Evolutionary conservation across 2,888 invertebrate species (phyloP).

Genomic region (Melanostoma mellinum): DNA sequence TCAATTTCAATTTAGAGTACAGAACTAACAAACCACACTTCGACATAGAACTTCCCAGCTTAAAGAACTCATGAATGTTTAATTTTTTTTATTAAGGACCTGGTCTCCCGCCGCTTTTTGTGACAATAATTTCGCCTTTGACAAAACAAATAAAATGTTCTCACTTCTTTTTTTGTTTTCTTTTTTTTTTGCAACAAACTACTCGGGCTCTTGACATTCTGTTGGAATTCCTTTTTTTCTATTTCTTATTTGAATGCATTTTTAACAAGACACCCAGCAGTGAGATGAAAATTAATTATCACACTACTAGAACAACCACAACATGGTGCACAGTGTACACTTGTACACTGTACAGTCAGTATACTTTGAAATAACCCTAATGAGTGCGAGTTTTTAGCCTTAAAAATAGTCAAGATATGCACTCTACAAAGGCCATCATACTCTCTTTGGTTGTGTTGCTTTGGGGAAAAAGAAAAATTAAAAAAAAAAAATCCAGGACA

Average conservation of each 20-base stretch:
- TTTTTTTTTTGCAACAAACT: background rate
- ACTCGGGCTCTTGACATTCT: slow-evolving; percentile 29
- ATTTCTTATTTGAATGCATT: slow-evolving; percentile 51
- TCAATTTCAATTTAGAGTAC: too few species aligned
- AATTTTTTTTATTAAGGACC: too few species aligned
- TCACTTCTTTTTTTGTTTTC: background rate
- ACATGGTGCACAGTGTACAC: background rate
- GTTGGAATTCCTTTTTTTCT: slow-evolving; percentile 10
- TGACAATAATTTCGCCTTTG: too few species aligned
- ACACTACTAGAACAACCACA: slow-evolving; percentile 44
- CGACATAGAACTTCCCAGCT: too few species aligned
- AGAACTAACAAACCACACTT: too few species aligned
- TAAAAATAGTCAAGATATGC: slow-evolving; percentile 43
- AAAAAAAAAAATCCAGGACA: slow-evolving; percentile 42
- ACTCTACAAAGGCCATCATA: slow-evolving; percentile 10
- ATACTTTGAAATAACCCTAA: slow-evolving; percentile 45
- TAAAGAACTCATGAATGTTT: too few species aligned
- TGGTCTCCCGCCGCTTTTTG: too few species aligned
- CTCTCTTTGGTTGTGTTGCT: slow-evolving; percentile 7
- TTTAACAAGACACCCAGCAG: slow-evolving; percentile 47
- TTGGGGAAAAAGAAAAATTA: slow-evolving; percentile 1
- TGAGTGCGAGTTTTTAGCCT: slow-evolving; percentile 50
- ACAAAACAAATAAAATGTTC: background rate
- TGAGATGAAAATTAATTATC: slow-evolving; percentile 62
- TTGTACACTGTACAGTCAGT: slow-evolving; percentile 1